These are phyloP conservation scores for Pelusios castaneus DNA, from an alignment of 2,113 vertebrate genomes.

Conservation along the genomic window DNA sequence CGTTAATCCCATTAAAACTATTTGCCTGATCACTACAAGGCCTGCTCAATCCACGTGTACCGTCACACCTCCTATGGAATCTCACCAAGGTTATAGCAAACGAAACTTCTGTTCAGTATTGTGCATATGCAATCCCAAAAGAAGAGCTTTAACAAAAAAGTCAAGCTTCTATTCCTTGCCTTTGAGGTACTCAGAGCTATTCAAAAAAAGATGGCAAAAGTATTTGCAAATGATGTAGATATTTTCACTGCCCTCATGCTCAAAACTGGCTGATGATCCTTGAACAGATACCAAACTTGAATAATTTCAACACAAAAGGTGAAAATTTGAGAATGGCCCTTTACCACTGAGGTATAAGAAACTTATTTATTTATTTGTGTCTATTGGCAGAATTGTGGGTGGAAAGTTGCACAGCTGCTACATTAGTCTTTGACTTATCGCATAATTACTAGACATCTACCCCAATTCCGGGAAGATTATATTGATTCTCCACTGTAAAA, in stretches of 20 bases:
- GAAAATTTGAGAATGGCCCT: not conserved
- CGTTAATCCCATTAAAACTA: not conserved
- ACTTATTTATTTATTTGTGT: not conserved
- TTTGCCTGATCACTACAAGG: rapidly evolving
- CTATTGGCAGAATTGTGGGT: not conserved
- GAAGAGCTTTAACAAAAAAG: constrained; percentile 14
- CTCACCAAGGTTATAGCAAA: not conserved
- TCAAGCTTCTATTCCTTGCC: not conserved
- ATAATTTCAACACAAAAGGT: not conserved
- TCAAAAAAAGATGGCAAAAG: too few species aligned
- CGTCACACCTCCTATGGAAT: not conserved
- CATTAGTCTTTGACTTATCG: not conserved
- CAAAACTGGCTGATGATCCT: not conserved
- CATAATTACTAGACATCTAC: not conserved
- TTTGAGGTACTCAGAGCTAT: too few species aligned
- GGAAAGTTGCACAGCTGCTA: not conserved
- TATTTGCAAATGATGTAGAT: too few species aligned
- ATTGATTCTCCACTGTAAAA: too few species aligned
- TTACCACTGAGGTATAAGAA: not conserved
- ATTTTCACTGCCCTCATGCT: not conserved
- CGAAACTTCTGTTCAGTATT: constrained; percentile 15
- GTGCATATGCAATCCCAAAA: not conserved
- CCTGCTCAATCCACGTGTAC: not conserved
- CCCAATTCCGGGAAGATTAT: too few species aligned
- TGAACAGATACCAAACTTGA: not conserved